Base-by-base conservation (phyloP, 1,140 invertebrate genomes). In the Microvelia longipes region DNA sequence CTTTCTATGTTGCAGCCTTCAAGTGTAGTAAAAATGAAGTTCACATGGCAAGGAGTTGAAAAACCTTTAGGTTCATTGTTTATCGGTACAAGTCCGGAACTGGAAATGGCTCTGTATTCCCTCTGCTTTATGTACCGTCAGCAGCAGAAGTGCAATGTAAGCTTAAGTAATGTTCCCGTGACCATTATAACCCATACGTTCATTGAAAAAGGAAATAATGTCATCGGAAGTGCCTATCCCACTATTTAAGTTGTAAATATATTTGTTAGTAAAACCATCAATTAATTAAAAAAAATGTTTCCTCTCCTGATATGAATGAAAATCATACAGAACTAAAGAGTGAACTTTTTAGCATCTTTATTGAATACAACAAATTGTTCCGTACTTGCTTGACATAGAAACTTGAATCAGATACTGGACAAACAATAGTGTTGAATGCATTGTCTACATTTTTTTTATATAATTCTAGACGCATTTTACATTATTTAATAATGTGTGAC, bases 101-200 rank as follows among this genome's bases (percentile, higher is more conserved):
- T 96, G 73, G 94, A 97, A 81, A 86, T 98, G 79, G 90, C 93
- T 24, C 80, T 94, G 0, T 96, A 95, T 77, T 93, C 93, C 0
- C 84, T 93, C 11, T 95, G 92, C 75, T 93, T 90, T 77, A 80
- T 90, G 13, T 79, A 87, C 1, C 82, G 90, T 70, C 84, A 86
- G 0, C 87, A 90, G 72, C 79, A 83, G 70, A 81, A 85, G 24
- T 94, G 92, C 74, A 87, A 86, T 2, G 81, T 93, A 2, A 86
- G 86, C 60, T 78, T 92, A 19, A 85, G 83, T 71, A 86, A 85
- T 63, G 86, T 87, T 66, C 84, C 83, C 65, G 85, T 92, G 70
- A 83, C 86, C 71, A 87, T 93, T 66, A 77, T 87, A 68, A 90
- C 90, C 15, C 84, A 88, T 74, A 87, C 85, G n/a, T 90, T 85